Evolutionary conservation across 2,797 vertebrate genomes (phyloP).

Genomic region (Eupleurogrammus muticus): DNA sequence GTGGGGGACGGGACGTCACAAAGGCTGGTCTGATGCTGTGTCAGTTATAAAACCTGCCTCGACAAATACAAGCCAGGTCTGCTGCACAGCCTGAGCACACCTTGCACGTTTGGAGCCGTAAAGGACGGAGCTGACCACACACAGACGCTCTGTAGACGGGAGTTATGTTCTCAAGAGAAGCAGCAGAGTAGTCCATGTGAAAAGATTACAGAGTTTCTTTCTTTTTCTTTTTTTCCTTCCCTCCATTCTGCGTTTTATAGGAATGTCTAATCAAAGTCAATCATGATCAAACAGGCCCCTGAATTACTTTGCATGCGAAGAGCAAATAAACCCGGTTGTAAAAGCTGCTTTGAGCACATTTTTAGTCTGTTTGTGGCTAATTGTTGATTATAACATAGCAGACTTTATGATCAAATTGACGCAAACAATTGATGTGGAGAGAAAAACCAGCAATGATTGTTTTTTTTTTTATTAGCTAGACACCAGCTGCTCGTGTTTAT

Average conservation of each 20-base stretch:
- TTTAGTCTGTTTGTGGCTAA: background rate
- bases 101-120: slow-evolving; percentile 44
- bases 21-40: slow-evolving; percentile 75
- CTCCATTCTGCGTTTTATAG: background rate
- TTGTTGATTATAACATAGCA: background rate
- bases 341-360: background rate
- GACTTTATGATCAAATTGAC: background rate
- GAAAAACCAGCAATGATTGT: background rate
- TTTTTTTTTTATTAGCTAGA: background rate
- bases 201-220: slow-evolving; percentile 47
- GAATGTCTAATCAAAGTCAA: slow-evolving; percentile 51
- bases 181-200: background rate
- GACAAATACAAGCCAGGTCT: slow-evolving; percentile 69
- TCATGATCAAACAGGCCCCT: slow-evolving; percentile 44
- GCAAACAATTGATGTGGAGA: background rate
- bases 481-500: background rate
- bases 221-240: slow-evolving; percentile 26
- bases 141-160: slow-evolving; percentile 18
- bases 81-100: slow-evolving; percentile 49
- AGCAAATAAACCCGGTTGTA: background rate
- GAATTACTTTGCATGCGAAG: background rate
- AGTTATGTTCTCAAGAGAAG: slow-evolving; percentile 33
- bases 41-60: slow-evolving; percentile 80
- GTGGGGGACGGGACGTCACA: slow-evolving; percentile 63
- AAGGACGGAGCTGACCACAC: slow-evolving; percentile 42